A percentile compares a stretch with the other conserved stretches of the same genome.
These are phyloP conservation scores for Periphyllus acericola DNA, from an alignment of 2,888 invertebrate species.

Conservation along the genomic window DNA sequence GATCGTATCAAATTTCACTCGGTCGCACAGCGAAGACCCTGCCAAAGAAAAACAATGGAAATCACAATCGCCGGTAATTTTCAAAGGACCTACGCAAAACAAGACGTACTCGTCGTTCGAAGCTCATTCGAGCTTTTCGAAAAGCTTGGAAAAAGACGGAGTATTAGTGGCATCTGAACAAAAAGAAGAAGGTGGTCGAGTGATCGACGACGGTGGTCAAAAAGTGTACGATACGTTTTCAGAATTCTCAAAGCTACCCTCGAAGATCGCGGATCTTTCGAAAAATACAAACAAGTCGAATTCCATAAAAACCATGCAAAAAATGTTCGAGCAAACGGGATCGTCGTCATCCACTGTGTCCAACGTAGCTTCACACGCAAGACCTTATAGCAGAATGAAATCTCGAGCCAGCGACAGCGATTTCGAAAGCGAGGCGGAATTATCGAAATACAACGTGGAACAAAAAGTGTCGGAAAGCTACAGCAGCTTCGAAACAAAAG, in stretches of 20 bases:
- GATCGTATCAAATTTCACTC: background rate
- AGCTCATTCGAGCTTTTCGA: slow-evolving; percentile 33
- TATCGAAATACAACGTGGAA: slow-evolving; percentile 66
- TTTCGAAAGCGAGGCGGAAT: slow-evolving; percentile 77
- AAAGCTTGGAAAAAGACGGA: slow-evolving; percentile 32
- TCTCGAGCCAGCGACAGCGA: slow-evolving; percentile 72
- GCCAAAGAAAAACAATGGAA: slow-evolving; percentile 26
- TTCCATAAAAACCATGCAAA: slow-evolving; percentile 58
- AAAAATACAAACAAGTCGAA: slow-evolving; percentile 40
- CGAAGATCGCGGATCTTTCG: background rate
- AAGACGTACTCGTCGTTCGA: slow-evolving; percentile 25
- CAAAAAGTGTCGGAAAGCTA: slow-evolving; percentile 25
- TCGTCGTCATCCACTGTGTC: background rate
- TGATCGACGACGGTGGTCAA: slow-evolving; percentile 21
- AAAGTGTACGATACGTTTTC: slow-evolving; percentile 32
- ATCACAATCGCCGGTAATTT: slow-evolving; percentile 11
- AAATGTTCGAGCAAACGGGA: slow-evolving; percentile 53
- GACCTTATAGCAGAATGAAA: slow-evolving; percentile 36
- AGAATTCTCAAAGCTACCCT: slow-evolving; percentile 20
- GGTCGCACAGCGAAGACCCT: slow-evolving; percentile 15
- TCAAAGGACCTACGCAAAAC: background rate
- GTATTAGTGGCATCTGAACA: slow-evolving; percentile 32
- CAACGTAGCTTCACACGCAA: background rate
- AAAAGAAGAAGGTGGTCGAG: slow-evolving; percentile 26
- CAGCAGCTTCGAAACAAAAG: slow-evolving; percentile 27